phyloP scores from a whole-genome alignment of 2,797 vertebrate species.

The Salmo trutta region DNA sequence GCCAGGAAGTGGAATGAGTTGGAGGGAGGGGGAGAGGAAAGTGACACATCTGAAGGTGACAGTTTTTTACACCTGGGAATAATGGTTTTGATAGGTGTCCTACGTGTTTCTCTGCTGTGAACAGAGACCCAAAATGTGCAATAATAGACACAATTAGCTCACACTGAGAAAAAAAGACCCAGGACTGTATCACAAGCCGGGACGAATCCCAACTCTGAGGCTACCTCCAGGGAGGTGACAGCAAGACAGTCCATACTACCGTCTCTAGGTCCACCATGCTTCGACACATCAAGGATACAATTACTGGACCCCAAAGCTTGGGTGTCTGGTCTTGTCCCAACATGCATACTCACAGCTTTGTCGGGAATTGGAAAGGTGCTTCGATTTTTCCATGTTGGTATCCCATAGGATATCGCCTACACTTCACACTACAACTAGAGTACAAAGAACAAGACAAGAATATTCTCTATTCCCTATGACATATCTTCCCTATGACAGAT shows the following conservation, averaged over 20 bases:
- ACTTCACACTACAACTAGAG: not conserved
- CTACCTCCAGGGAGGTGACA: slow-evolving; percentile 54
- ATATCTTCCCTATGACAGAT: slow-evolving; percentile 7
- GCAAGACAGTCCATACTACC: slow-evolving; percentile 44
- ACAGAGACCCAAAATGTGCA: slow-evolving; percentile 66
- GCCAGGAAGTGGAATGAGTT: slow-evolving; percentile 78
- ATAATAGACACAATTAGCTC: slow-evolving; percentile 77
- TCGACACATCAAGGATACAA: slow-evolving; percentile 95
- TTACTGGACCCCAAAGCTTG: slow-evolving; percentile 84
- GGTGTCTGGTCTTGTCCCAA: slow-evolving; percentile 85
- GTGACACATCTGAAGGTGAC: slow-evolving; percentile 92
- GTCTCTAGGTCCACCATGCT: slow-evolving; percentile 61
- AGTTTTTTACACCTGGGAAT: slow-evolving; percentile 97
- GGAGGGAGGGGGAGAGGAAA: slow-evolving; percentile 75
- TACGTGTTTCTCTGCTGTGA: slow-evolving; percentile 71
- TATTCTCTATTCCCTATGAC: slow-evolving; percentile 5
- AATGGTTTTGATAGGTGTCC: slow-evolving; percentile 94
- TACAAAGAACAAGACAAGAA: slow-evolving; percentile 14
- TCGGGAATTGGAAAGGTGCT: slow-evolving; percentile 38
- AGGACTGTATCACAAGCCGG: slow-evolving; percentile 60
- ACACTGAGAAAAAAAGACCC: slow-evolving; percentile 51
- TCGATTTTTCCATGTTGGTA: slow-evolving; percentile 38
- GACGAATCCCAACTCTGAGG: slow-evolving; percentile 67
- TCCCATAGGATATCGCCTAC: not conserved
- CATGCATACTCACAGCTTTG: slow-evolving; percentile 78